These are phyloP conservation scores for Agrotis segetum DNA, from an alignment of 2,888 invertebrate species.

Conservation along the genomic window DNA sequence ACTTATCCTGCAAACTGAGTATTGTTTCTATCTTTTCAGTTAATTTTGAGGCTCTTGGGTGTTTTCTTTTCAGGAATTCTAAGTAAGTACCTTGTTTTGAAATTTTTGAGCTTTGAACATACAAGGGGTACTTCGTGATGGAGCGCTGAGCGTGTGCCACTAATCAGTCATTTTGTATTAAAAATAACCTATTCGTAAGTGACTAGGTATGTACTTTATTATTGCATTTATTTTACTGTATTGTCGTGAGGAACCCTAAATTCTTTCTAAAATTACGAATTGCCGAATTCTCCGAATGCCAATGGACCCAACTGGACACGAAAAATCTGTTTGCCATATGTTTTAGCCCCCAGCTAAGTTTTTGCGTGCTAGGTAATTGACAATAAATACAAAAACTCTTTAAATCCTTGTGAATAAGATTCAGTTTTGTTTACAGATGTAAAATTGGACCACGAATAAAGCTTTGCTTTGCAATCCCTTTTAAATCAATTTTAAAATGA, in stretches of 20 bases:
- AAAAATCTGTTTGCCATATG: conserved; percentile 68
- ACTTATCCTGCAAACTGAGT: too few species aligned
- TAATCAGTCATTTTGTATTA: too few species aligned
- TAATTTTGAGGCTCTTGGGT: too few species aligned
- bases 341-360: conserved; percentile 67
- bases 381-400: conserved; percentile 30
- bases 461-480: conserved; percentile 22
- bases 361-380: conserved; percentile 64
- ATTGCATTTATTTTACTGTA: too few species aligned
- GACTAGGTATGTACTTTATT: too few species aligned
- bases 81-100: too few species aligned
- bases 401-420: conserved; percentile 7
- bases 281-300: conserved; percentile 36
- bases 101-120: too few species aligned
- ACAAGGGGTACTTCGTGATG: too few species aligned
- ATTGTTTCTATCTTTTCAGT: too few species aligned
- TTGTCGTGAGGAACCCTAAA: conserved; percentile 18
- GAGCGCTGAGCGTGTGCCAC: too few species aligned
- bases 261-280: conserved; percentile 25
- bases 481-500: conserved; percentile 27
- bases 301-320: conserved; percentile 34
- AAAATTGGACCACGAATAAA: conserved; percentile 14
- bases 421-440: not conserved
- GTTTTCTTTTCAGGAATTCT: too few species aligned
- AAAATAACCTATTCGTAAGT: too few species aligned